Base-by-base conservation (phyloP, 2,113 vertebrate genomes). In the Clarias batrachus region DNA sequence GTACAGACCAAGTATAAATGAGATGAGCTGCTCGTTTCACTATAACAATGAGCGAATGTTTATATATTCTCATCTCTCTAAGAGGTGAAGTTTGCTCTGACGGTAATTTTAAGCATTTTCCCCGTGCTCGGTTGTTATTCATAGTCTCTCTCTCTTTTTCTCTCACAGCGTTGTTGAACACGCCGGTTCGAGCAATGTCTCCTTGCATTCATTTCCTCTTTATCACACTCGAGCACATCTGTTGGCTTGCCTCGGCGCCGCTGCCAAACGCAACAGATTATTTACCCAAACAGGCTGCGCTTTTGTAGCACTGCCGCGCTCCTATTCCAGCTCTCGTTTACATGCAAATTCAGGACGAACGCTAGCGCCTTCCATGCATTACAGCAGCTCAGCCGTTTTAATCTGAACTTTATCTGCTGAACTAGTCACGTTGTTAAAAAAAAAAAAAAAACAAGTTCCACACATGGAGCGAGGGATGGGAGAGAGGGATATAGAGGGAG, bases 381-480 rank as follows among this genome's bases (percentile, higher is more conserved):
- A 89, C 48, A 81, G 81, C 79, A 41, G 70, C 83, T 87, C 86
- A 59, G 73, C 48, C 13, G 14, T 62, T 85, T 86, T 90, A 91
- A 92, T 92, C 91, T 90, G 81, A n/a, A 81, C 86, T 90, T 92
- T 92, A 89, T 91, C 90, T 89, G 81, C 57, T 27, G 60, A 82
- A 89, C 90, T 92, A 89, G 79, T 82, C 81, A 81, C 56, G 52
- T 86, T 87, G 87, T 79, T 48, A 8, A 48, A 48, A 48, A 48
- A 48, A 48, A 48, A 48, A 48, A 48, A 48, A 48, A 83, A 89
- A 62, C 80, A 66, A 80, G 57, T 82, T 84, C 73, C 74, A 68
- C 80, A 48, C 27, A 68, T 27, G 23, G 71, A 65, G n/a, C 16
- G 27, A 57, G 23, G 8, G 9, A 30, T 48, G 41, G 41, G 48